Base-by-base conservation (phyloP, 2,888 invertebrate species). In the Schizaphis graminum region DNA sequence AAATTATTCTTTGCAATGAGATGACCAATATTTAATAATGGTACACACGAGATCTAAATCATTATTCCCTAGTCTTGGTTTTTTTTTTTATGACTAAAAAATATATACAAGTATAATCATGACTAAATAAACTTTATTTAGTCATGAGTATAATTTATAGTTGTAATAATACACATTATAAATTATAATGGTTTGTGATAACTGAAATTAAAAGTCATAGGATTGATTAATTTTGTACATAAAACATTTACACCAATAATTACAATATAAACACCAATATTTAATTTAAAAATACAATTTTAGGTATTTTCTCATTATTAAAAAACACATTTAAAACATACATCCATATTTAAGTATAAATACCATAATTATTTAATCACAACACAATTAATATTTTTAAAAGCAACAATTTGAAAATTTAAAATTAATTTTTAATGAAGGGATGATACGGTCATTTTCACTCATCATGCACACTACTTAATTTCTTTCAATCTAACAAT, bases 291-390 rank as follows among this genome's bases (percentile, higher is more conserved):
- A 86, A 86, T 13, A 86, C 57, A 92, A 92, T 35, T 85, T 57
- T 44, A 44, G 41, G 56, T 56, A 91, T 47, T 92, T 92, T 47
- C 47, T 87, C 61, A 87, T 92, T 24, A 21, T 92, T 88, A 88
- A 92, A 91, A 91, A 88, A 92, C 67, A 92, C 61, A 92, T 92
- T 88, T 53, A 88, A 92, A 89, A 88, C n/a, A 67, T 41, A 92
- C 88, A 88, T 88, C 28, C 88, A 92, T 92, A 92, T 47, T 88
- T 85, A 91, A 56, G 85, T 91, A 88, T 88, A 92, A 41, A 88
- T 88, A 92, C 88, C 57, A 61, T 61, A 53, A 88, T 88, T 92
- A 53, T 88, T 61, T 88, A n/a, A 91, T n/a, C 57, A 92, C 53
- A 92, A 92, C 49, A 53, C 26, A 35, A 28, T 41, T 61, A 26